phyloP scores from a whole-genome alignment of 2,113 vertebrate genomes.

The Aegithalos caudatus region DNA sequence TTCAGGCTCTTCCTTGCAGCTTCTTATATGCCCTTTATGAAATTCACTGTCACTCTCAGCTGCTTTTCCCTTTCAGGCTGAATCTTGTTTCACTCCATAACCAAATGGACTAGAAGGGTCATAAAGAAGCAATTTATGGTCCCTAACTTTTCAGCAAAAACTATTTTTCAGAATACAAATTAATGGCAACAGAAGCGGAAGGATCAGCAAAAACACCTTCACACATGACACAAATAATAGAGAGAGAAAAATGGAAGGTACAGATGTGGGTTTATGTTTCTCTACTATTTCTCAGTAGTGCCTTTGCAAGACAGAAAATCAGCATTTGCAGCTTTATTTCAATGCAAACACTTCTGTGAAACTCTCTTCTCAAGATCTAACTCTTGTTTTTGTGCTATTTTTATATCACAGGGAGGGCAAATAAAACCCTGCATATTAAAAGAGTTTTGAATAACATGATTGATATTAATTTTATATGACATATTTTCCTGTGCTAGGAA shows the following conservation, averaged over 20 bases:
- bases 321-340: not conserved
- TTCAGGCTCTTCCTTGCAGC: conserved; percentile 11
- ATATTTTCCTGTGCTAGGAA: not conserved
- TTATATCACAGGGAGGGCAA: not conserved
- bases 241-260: not conserved
- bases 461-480: not conserved
- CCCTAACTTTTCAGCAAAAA: conserved; percentile 43
- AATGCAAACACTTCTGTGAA: not conserved
- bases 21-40: conserved; percentile 15
- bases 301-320: not conserved
- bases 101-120: conserved; percentile 33
- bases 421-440: not conserved
- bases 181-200: not conserved
- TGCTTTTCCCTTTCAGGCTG: conserved; percentile 39
- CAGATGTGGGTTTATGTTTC: not conserved
- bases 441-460: not conserved
- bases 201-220: not conserved
- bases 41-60: conserved; percentile 43
- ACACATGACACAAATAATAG: not conserved
- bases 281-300: not conserved
- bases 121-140: conserved; percentile 25
- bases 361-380: not conserved
- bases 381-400: not conserved
- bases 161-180: conserved; percentile 40
- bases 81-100: conserved; percentile 26